Evolutionary conservation across 2,888 invertebrate species (phyloP).

Genomic region (Cerceris ruficornis): DNA sequence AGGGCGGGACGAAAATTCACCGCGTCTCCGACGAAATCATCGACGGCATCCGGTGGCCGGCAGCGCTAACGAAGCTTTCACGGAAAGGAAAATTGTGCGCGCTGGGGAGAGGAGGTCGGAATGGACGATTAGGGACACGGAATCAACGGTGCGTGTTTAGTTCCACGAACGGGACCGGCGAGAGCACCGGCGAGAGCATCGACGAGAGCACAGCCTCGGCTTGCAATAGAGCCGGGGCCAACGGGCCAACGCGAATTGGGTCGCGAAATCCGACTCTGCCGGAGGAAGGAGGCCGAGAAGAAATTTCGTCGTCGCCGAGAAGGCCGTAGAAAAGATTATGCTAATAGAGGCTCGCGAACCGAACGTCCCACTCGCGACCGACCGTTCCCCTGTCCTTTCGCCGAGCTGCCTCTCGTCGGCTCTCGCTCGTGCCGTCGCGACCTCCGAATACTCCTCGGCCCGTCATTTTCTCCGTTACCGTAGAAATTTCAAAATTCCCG

Average conservation of each 20-base stretch:
- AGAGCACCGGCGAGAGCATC: slow-evolving; percentile 2
- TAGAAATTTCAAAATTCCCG: no score
- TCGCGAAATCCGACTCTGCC: slow-evolving; percentile 60
- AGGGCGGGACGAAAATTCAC: neutral
- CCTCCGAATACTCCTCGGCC: no score
- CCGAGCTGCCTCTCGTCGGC: neutral
- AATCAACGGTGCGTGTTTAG: slow-evolving; percentile 17
- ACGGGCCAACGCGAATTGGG: slow-evolving; percentile 71
- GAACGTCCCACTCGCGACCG: slow-evolving; percentile 3
- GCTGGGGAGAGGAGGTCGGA: slow-evolving; percentile 30
- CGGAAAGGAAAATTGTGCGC: slow-evolving; percentile 41
- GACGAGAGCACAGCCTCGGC: slow-evolving; percentile 22
- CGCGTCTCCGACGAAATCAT: slow-evolving; percentile 1
- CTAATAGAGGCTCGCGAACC: slow-evolving; percentile 27
- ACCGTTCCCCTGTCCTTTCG: slow-evolving; percentile 11
- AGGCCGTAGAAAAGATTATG: slow-evolving; percentile 52
- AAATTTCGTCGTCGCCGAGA: slow-evolving; percentile 41
- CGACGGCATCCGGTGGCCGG: slow-evolving; percentile 4
- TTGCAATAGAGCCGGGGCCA: slow-evolving; percentile 41
- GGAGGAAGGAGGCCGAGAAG: slow-evolving; percentile 11
- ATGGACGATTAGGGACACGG: slow-evolving; percentile 26
- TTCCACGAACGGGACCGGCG: slow-evolving; percentile 44
- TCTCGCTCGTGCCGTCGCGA: no score
- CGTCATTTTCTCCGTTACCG: no score
- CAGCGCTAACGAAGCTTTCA: slow-evolving; percentile 42